Evolutionary conservation across 2,797 vertebrate genomes (phyloP), one percentile per base, ranked within the genome.

Genomic region (Hozukius guyotensis): DNA sequence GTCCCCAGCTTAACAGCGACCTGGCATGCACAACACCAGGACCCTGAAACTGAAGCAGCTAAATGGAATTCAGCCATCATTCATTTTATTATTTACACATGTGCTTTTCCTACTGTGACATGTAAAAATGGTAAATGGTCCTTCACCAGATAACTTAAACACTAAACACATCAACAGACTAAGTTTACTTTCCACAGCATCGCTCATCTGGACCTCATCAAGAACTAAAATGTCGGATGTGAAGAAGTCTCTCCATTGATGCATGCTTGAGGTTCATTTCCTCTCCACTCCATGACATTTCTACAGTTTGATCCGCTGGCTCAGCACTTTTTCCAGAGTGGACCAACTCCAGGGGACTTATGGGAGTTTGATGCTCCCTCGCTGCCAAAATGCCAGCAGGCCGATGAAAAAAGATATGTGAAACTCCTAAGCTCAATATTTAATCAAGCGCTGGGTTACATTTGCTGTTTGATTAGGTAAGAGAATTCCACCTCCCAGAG

Each of bases 391-490:
- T 91, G 92, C 89, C 93, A 93, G 89, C 86, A 92, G 92, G 93
- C 89, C 89, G 72, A 81, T 89, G 91, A 91, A 92, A 93, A 94
- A 90, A 91, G 87, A 92, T 91, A 92, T 85, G 77, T 90, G 84
- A 93, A 94, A 91, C 81, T 91, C 87, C 88, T 87, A 89, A 91
- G 87, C 92, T 95, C 95, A 95, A 95, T 95, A 95, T 95, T 95
- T 95, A 95, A 95, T 94, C 93, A 95, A 91, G 91, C 71, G 75
- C 92, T 88, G 84, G 88, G 93, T 94, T 92, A 93, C 90, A 89
- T 92, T 91, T 88, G 87, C 92, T 90, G 89, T 95, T 92, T 95
- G 91, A 95, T 94, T 93, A 93, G 89, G 89, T 89, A 68, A 85
- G 89, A 93, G 86, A 89, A 83, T 88, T 93, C 77, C 66, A 85